A percentile compares a stretch with the other conserved stretches of the same genome.
Evolutionary conservation across 1,140 invertebrate species (phyloP).

Genomic region (Melipona quadrifasciata): DNA sequence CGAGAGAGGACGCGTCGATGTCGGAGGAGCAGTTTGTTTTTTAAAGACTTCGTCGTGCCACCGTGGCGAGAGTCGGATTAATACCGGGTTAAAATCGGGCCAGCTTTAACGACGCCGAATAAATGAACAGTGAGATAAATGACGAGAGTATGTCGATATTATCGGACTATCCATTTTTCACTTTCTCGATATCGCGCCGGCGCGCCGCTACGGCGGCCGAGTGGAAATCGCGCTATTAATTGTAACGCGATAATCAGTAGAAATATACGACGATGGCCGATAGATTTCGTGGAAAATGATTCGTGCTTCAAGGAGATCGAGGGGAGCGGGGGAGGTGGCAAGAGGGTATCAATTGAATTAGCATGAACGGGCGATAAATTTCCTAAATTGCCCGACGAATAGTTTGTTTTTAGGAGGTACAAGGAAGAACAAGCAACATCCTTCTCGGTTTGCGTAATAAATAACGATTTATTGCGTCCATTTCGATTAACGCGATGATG

Average conservation of each 20-base stretch:
- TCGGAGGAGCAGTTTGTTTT: conserved; percentile 45
- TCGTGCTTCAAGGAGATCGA: not conserved
- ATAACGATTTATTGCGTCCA: no score
- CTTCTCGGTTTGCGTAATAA: no score
- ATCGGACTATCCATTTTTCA: conserved; percentile 63
- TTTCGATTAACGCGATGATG: no score
- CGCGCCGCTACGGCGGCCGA: not conserved
- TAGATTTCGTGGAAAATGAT: conserved; percentile 31
- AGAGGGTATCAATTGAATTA: conserved; percentile 25
- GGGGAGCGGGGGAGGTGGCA: not conserved
- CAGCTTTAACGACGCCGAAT: conserved; percentile 55
- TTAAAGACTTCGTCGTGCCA: not conserved
- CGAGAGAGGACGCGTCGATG: conserved; percentile 20
- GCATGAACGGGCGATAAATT: conserved; percentile 20
- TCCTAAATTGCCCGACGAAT: not conserved
- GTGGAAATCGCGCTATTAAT: conserved; percentile 58
- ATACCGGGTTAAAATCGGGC: conserved; percentile 52
- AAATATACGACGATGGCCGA: conserved; percentile 51
- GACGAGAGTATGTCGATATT: conserved; percentile 60
- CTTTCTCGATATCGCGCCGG: conserved; percentile 52
- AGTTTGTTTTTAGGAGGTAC: not conserved
- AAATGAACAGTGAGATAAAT: conserved; percentile 63
- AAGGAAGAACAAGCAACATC: no score
- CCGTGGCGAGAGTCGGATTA: conserved; percentile 39
- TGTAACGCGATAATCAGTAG: conserved; percentile 55